Percentiles rank a stretch among this genome's conserved stretches.
Conservation (phyloP, 2,888 invertebrate genomes). For the Aleiodes alternator region DNA sequence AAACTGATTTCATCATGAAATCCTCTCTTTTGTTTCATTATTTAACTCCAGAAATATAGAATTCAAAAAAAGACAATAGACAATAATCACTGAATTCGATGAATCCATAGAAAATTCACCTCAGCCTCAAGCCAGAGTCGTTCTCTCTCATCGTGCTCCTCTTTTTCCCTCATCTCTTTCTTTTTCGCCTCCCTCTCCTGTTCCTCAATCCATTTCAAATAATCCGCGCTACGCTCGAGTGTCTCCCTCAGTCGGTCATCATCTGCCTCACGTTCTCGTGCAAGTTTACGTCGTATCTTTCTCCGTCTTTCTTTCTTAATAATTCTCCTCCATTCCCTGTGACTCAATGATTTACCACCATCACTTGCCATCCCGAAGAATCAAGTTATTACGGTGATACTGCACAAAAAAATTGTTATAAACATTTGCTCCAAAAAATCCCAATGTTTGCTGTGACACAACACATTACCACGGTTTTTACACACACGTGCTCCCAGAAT, state of each 20-base stretch:
- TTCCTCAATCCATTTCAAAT: conserved; percentile 77
- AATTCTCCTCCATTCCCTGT: conserved; percentile 84
- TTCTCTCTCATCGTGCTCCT: conserved; percentile 78
- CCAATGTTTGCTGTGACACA: neutral
- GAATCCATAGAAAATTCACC: conserved; percentile 61
- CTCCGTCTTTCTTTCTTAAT: conserved; percentile 85
- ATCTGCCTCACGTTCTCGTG: conserved; percentile 78
- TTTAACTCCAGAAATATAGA: neutral
- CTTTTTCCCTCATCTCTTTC: conserved; percentile 78
- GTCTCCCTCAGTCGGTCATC: conserved; percentile 78
- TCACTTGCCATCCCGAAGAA: conserved; percentile 21
- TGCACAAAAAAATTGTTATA: no score
- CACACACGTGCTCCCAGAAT: conserved; percentile 38
- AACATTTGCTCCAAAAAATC: no score
- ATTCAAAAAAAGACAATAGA: neutral
- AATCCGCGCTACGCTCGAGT: conserved; percentile 68
- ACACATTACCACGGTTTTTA: neutral
- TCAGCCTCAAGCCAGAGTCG: conserved; percentile 83
- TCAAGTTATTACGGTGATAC: no score
- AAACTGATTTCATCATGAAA: no score
- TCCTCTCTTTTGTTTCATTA: neutral
- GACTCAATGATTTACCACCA: conserved; percentile 73
- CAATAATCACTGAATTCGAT: neutral
- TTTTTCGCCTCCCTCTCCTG: conserved; percentile 78
- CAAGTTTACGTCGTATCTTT: conserved; percentile 79